Conservation (phyloP, 1,140 invertebrate genomes). For the Megalopta genalis region DNA sequence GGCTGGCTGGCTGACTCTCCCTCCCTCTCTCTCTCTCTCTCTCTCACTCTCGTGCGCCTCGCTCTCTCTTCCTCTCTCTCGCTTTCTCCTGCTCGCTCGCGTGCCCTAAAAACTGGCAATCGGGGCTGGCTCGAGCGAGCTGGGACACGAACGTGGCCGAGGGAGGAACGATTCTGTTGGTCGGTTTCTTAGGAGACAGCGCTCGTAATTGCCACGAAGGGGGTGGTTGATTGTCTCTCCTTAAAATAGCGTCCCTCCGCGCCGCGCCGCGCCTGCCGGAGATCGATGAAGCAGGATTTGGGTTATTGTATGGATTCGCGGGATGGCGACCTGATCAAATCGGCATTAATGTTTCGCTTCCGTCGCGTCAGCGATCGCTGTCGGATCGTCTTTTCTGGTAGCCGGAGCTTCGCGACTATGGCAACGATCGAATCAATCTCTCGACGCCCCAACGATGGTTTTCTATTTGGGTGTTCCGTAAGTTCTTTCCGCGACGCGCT, state of each 20-base stretch:
- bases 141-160: neutral
- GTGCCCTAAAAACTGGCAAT: conserved; percentile 39
- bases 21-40: too few relatives aligned
- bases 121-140: neutral
- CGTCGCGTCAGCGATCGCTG: neutral
- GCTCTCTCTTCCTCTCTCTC: neutral
- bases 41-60: too few relatives aligned
- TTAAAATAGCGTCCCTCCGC: neutral
- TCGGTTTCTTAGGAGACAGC: conserved; percentile 20
- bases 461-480: too few relatives aligned
- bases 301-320: neutral
- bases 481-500: too few relatives aligned
- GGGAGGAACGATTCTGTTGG: conserved; percentile 2
- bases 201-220: neutral
- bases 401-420: too few relatives aligned
- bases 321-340: too few relatives aligned
- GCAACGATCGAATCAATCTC: too few relatives aligned
- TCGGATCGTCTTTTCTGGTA: too few relatives aligned
- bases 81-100: neutral
- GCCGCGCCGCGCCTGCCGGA: neutral
- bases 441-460: too few relatives aligned
- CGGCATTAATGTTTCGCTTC: too few relatives aligned
- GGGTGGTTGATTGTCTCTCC: neutral
- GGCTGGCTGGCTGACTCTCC: too few relatives aligned
- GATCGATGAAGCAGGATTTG: neutral